These are phyloP conservation scores for Notarius lentiginosus DNA, from an alignment of 2,113 vertebrate genomes.

Conservation along the genomic window DNA sequence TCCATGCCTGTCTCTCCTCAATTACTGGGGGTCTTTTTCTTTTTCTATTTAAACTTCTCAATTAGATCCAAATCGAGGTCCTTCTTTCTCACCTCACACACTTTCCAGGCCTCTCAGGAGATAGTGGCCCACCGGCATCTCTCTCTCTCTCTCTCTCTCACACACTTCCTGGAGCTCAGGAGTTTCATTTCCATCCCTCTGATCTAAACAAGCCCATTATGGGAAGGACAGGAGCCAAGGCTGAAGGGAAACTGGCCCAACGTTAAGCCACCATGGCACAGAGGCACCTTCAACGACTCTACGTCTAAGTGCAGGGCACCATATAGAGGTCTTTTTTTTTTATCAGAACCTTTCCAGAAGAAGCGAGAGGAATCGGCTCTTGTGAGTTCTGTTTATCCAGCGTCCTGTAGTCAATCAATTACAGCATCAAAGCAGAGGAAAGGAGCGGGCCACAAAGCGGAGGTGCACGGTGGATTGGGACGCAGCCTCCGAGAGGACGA, in stretches of 20 bases:
- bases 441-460: conserved; percentile 70
- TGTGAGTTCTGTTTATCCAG: conserved; percentile 73
- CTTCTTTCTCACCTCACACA: conserved; percentile 30
- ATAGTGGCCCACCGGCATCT: conserved; percentile 65
- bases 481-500: conserved; percentile 7
- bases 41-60: conserved; percentile 57
- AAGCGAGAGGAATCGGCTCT: conserved; percentile 74
- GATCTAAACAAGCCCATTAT: conserved; percentile 80
- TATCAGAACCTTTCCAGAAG: conserved; percentile 76
- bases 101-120: conserved; percentile 61
- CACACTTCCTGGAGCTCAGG: conserved; percentile 61
- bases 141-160: conserved; percentile 29
- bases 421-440: conserved; percentile 76
- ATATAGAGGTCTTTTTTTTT: conserved; percentile 63
- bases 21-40: conserved; percentile 38
- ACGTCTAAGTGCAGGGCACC: conserved; percentile 59
- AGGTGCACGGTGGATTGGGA: conserved; percentile 53
- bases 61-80: conserved; percentile 69
- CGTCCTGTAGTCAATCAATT: conserved; percentile 82
- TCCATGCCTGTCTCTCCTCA: conserved; percentile 41
- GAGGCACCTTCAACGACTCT: conserved; percentile 69
- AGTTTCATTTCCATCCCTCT: conserved; percentile 77
- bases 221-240: conserved; percentile 58
- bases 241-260: conserved; percentile 64
- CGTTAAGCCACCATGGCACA: conserved; percentile 74